These are phyloP conservation scores for Procavia capensis DNA, from an alignment of 2,113 vertebrate species.

Conservation along the genomic window DNA sequence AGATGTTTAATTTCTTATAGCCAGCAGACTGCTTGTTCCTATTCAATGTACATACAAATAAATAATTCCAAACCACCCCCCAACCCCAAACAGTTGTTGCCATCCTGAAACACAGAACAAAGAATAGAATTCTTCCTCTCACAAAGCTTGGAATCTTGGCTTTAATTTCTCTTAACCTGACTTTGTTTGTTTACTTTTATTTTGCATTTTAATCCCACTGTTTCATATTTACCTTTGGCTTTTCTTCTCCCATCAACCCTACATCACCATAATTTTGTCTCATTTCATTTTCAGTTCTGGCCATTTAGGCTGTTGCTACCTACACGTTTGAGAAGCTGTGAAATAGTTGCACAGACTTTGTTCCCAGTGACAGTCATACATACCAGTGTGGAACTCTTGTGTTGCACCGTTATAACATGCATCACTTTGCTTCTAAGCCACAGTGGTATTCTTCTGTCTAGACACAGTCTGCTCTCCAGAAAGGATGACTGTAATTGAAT, in stretches of 20 bases:
- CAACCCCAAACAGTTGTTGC: constrained; percentile 39
- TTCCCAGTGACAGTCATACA: constrained; percentile 38
- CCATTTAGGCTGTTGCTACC: constrained; percentile 46
- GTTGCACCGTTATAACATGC: constrained; percentile 58
- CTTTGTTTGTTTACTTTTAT: constrained; percentile 69
- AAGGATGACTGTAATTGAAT: constrained; percentile 78
- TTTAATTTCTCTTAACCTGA: constrained; percentile 74
- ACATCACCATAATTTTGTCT: constrained; percentile 32
- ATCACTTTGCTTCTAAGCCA: constrained; percentile 75
- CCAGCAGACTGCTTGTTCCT: constrained; percentile 57
- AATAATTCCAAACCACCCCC: constrained; percentile 35
- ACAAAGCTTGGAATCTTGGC: constrained; percentile 64
- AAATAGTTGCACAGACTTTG: constrained; percentile 70
- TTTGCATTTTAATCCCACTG: constrained; percentile 69
- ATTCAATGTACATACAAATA: constrained; percentile 45
- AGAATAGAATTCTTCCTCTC: constrained; percentile 73
- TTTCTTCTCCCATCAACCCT: constrained; percentile 46
- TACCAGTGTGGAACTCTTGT: constrained; percentile 13
- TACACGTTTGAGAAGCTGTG: constrained; percentile 45
- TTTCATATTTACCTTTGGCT: constrained; percentile 73
- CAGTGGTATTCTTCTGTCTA: constrained; percentile 81
- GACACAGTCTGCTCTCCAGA: constrained; percentile 70
- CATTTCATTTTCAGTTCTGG: constrained; percentile 31
- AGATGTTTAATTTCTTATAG: constrained; percentile 66
- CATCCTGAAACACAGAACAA: constrained; percentile 70